Conservation (phyloP, 2,888 invertebrate genomes). For the Brachylomia viminalis region DNA sequence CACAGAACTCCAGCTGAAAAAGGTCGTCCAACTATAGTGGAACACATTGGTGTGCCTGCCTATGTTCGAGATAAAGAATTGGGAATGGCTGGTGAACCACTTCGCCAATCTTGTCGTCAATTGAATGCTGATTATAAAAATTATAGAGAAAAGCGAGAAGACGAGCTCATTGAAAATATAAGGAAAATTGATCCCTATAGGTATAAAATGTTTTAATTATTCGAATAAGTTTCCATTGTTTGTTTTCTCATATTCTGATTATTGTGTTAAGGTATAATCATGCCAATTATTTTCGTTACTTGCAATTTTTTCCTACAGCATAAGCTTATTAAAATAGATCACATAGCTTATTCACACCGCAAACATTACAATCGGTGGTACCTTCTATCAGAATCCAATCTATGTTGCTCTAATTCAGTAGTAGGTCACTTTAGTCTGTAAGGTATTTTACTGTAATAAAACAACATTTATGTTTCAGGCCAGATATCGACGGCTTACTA, state of each 20-base stretch:
- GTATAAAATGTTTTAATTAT: slow-evolving; percentile 68
- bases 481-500: slow-evolving; percentile 77
- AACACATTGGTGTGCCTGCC: slow-evolving; percentile 81
- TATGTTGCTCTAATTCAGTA: background rate
- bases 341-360: background rate
- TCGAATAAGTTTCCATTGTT: background rate
- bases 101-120: slow-evolving; percentile 70
- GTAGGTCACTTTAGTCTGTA: background rate
- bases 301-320: too few species aligned
- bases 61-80: slow-evolving; percentile 80
- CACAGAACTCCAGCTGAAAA: slow-evolving; percentile 80
- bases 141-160: slow-evolving; percentile 78
- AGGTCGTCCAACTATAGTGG: slow-evolving; percentile 77
- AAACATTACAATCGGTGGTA: background rate
- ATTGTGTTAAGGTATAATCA: background rate
- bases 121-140: slow-evolving; percentile 76
- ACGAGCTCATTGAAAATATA: slow-evolving; percentile 74
- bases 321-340: background rate
- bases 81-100: slow-evolving; percentile 74
- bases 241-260: background rate
- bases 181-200: slow-evolving; percentile 81
- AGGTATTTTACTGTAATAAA: background rate
- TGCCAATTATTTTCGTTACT: background rate
- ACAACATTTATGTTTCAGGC: slow-evolving; percentile 72
- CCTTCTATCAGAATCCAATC: background rate